phyloP scores from a whole-genome alignment of 2,797 vertebrate species.

The Mallotus villosus region DNA sequence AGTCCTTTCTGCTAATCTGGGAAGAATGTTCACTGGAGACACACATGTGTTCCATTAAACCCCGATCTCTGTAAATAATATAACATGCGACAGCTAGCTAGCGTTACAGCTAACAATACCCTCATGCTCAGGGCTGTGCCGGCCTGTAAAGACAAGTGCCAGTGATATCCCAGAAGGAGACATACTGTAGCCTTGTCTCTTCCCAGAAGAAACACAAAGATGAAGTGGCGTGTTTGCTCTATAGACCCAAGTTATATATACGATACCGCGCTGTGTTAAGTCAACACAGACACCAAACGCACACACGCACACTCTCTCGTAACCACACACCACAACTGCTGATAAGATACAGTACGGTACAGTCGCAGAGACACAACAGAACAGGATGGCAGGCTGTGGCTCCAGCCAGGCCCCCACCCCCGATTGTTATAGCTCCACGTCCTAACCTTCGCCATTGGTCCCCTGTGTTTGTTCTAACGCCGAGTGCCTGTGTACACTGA shows the following conservation, averaged over 20 bases:
- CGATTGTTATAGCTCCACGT: conserved; percentile 49
- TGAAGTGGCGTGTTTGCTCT: too few species aligned
- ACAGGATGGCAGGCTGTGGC: conserved; percentile 18
- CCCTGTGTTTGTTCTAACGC: conserved; percentile 50
- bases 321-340: conserved; percentile 6
- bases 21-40: conserved; percentile 71
- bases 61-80: conserved; percentile 73
- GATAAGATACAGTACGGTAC: background rate
- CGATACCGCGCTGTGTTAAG: too few species aligned
- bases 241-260: too few species aligned
- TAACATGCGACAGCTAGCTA: conserved; percentile 67
- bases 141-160: conserved; percentile 38
- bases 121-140: conserved; percentile 63
- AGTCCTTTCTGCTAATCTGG: conserved; percentile 69
- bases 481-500: conserved; percentile 33
- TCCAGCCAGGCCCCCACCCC: conserved; percentile 18
- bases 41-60: conserved; percentile 77
- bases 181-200: conserved; percentile 1
- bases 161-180: conserved; percentile 6
- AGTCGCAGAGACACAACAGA: conserved; percentile 19
- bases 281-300: background rate
- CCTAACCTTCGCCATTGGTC: conserved; percentile 41
- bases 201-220: too few species aligned
- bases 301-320: background rate
- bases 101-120: conserved; percentile 73